Percentiles rank a stretch among this genome's conserved stretches.
phyloP scores from a whole-genome alignment of 2,113 vertebrate genomes.

The Oenanthe melanoleuca region DNA sequence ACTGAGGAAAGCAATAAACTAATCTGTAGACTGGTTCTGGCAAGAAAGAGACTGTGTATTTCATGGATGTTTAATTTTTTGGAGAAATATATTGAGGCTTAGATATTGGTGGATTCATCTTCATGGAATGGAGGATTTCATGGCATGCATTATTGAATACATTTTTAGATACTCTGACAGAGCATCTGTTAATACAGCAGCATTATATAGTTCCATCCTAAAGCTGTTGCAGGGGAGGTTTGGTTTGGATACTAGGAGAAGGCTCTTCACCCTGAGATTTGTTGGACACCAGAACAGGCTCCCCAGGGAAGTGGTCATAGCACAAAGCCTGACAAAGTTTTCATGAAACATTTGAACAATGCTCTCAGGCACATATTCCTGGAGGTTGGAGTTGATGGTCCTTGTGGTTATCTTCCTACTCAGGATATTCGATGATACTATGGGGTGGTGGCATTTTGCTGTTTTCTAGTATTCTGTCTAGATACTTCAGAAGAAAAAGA shows the following conservation, averaged over 20 bases:
- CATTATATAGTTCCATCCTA: neutral
- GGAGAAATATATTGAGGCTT: neutral
- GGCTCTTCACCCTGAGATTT: neutral
- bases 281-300: neutral
- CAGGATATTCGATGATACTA: neutral
- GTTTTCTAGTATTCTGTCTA: neutral
- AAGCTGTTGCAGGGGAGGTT: neutral
- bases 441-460: neutral
- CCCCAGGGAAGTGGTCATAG: neutral
- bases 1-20: neutral
- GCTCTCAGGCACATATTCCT: neutral
- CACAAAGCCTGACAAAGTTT: neutral
- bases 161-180: neutral
- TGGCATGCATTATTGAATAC: neutral
- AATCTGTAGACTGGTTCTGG: neutral
- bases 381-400: neutral
- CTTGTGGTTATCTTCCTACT: neutral
- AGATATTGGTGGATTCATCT: neutral
- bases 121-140: neutral
- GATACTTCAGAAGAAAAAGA: neutral
- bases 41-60: neutral
- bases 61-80: neutral
- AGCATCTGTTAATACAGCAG: neutral
- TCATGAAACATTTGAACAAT: neutral
- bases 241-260: neutral